A percentile compares a stretch with the other conserved stretches of the same genome.
Evolutionary conservation across 1,140 invertebrate genomes (phyloP).

Genomic region (Anoplophora glabripennis): DNA sequence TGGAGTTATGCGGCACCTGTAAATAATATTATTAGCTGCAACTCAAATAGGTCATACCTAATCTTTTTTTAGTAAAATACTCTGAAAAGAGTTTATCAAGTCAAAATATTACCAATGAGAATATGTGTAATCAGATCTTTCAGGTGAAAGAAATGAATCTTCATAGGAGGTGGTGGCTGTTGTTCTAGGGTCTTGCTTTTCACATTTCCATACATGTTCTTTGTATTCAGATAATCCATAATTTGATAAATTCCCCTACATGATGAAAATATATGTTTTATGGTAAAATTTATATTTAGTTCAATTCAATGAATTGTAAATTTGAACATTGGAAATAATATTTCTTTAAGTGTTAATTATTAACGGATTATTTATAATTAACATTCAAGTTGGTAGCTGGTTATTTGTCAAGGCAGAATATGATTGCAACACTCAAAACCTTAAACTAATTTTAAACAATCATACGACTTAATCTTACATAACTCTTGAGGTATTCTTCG

Average conservation of each 20-base stretch:
- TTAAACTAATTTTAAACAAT: no score
- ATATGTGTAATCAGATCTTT: background rate
- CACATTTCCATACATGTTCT: constrained; percentile 18
- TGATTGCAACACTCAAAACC: no score
- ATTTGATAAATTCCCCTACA: constrained; percentile 20
- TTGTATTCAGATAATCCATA: constrained; percentile 16
- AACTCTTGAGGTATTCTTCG: constrained; percentile 25
- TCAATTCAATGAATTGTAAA: background rate
- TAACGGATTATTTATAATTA: constrained; percentile 1
- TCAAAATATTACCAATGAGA: constrained; percentile 6
- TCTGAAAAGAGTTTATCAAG: constrained; percentile 1
- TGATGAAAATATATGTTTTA: background rate
- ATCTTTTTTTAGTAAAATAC: no score
- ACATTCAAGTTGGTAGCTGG: no score
- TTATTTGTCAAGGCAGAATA: no score
- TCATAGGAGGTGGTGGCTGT: constrained; percentile 8
- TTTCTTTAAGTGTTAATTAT: background rate
- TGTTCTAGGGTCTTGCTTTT: constrained; percentile 5
- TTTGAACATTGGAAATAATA: background rate
- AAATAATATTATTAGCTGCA: background rate
- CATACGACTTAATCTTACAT: constrained; percentile 1
- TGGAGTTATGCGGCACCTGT: background rate
- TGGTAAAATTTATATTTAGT: no score
- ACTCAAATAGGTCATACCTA: no score
- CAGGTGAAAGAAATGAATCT: background rate